Evolutionary conservation across 2,113 vertebrate species (phyloP).

Genomic region (Eclectus roratus): DNA sequence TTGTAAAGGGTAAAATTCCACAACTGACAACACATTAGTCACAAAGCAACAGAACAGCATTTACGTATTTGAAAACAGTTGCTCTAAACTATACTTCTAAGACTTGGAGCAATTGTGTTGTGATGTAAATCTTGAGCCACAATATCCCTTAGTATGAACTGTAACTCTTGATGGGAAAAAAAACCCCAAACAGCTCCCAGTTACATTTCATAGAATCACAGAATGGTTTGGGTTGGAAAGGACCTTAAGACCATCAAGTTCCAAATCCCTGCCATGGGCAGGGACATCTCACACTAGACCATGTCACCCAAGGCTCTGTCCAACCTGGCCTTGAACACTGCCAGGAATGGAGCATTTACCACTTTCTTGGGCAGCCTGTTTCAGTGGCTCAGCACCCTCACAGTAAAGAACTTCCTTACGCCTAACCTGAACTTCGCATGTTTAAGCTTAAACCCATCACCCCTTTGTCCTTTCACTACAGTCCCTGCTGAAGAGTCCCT

Average conservation of each 20-base stretch:
- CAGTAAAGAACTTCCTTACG: background rate
- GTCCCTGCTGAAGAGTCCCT: background rate
- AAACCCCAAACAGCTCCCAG: background rate
- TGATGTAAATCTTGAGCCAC: background rate
- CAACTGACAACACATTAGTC: slow-evolving; percentile 38
- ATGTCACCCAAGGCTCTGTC: background rate
- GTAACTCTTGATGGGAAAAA: background rate
- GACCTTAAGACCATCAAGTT: background rate
- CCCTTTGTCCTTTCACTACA: background rate
- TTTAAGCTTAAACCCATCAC: background rate
- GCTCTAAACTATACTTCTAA: background rate
- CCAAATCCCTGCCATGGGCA: background rate
- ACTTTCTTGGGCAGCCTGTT: background rate
- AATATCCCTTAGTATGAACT: background rate
- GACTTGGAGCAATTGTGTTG: background rate
- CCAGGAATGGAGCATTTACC: background rate
- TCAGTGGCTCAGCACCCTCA: background rate
- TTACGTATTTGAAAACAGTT: background rate
- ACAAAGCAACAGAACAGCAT: slow-evolving; percentile 35
- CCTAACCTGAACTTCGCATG: background rate
- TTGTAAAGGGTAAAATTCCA: slow-evolving; percentile 5
- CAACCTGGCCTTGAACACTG: background rate
- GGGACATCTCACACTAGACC: background rate
- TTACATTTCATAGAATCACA: background rate
- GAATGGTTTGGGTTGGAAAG: background rate